These are phyloP conservation scores for Dryobates pubescens DNA, from an alignment of 2,797 vertebrate species.

Conservation along the genomic window DNA sequence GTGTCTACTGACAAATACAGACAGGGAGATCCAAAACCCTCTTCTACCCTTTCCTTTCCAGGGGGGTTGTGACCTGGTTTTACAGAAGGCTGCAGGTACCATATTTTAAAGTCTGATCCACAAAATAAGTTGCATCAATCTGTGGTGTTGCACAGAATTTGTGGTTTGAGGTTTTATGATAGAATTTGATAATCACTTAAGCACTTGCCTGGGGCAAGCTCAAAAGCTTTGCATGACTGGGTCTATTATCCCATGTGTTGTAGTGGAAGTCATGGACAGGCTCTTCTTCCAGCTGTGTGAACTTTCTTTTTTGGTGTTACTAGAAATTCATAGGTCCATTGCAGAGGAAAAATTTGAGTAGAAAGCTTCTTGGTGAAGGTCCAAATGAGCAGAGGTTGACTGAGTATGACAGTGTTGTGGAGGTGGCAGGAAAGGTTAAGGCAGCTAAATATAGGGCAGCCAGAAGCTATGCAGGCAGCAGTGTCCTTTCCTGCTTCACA, in stretches of 20 bases:
- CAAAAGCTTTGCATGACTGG: rapidly evolving
- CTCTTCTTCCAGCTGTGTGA: not conserved
- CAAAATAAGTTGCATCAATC: not conserved
- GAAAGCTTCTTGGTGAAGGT: not conserved
- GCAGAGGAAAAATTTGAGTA: not conserved
- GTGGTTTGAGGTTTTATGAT: not conserved
- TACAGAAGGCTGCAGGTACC: not conserved
- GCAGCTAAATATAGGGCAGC: not conserved
- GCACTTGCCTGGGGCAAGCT: not conserved
- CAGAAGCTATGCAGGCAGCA: not conserved
- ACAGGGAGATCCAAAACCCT: not conserved
- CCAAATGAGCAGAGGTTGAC: not conserved
- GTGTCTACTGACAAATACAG: not conserved
- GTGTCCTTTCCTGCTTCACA: not conserved
- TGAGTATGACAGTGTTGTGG: rapidly evolving
- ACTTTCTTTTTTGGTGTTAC: not conserved
- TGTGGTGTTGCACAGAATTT: not conserved
- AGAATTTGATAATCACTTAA: not conserved
- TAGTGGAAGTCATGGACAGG: rapidly evolving
- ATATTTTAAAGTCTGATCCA: not conserved
- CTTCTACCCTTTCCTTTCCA: not conserved
- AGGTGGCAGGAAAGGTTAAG: not conserved
- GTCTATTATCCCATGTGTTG: not conserved
- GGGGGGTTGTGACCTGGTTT: not conserved
- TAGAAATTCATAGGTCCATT: not conserved